Conservation (phyloP, 2,888 invertebrate species). For the Atrina japonica region DNA sequence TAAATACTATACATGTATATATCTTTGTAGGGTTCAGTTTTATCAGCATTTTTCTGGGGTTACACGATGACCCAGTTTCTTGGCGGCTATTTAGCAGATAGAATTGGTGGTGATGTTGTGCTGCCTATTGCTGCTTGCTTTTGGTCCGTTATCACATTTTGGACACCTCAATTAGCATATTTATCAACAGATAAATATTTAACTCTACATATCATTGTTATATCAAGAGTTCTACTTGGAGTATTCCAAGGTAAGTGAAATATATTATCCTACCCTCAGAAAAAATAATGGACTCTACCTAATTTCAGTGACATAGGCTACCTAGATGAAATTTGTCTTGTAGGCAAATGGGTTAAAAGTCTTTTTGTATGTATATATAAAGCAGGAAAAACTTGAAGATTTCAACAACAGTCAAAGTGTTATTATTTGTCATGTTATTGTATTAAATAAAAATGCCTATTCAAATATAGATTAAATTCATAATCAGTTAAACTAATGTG, state of each 20-base stretch:
- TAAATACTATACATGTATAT: too few species aligned
- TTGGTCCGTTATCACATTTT: constrained; percentile 79
- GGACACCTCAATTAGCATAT: constrained; percentile 77
- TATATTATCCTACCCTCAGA: not conserved
- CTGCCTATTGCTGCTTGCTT: constrained; percentile 84
- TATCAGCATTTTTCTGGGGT: constrained; percentile 89
- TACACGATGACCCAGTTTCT: constrained; percentile 85
- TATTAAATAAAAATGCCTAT: too few species aligned
- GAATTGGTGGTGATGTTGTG: constrained; percentile 86
- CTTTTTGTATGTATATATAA: too few species aligned
- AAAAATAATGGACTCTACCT: not conserved
- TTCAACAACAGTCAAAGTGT: too few species aligned
- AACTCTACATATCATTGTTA: constrained; percentile 84
- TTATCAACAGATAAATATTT: constrained; percentile 81
- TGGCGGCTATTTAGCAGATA: constrained; percentile 82
- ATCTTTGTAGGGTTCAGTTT: constrained; percentile 84
- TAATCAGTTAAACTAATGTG: too few species aligned
- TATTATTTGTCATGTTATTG: too few species aligned
- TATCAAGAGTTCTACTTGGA: constrained; percentile 85
- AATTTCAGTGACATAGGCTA: not conserved
- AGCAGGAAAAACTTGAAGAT: too few species aligned
- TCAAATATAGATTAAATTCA: too few species aligned
- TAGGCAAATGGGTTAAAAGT: too few species aligned
- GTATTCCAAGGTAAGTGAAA: constrained; percentile 83
- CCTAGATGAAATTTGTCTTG: not conserved